phyloP scores from a whole-genome alignment of 2,113 vertebrate genomes.

The Rhabdornis inornatus region DNA sequence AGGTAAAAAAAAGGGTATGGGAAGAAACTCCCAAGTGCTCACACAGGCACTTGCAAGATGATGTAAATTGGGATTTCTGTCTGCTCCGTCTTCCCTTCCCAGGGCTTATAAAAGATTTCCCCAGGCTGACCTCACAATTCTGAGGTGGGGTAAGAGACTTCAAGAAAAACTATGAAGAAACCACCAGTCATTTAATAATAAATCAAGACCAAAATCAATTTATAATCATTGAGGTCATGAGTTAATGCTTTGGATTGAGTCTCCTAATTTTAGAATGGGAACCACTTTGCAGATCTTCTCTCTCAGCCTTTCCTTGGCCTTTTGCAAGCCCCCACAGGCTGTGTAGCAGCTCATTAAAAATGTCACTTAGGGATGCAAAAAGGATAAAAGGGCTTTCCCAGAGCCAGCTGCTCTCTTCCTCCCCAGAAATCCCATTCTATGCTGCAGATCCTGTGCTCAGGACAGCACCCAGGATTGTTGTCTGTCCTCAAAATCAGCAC shows the following conservation, averaged over 20 bases:
- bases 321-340: background rate
- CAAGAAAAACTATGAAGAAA: background rate
- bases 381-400: background rate
- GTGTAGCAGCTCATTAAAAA: background rate
- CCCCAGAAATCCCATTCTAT: accelerated
- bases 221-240: background rate
- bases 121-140: background rate
- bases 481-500: background rate
- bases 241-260: background rate
- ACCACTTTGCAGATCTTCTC: background rate
- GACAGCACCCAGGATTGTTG: background rate
- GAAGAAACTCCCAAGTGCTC: background rate
- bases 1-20: background rate
- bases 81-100: background rate
- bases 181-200: background rate
- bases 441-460: background rate
- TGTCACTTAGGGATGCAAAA: background rate
- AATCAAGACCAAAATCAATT: background rate
- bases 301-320: background rate
- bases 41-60: background rate
- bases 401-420: background rate
- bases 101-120: background rate
- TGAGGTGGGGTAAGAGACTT: background rate
- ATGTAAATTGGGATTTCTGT: background rate
- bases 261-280: background rate